Evolutionary conservation across 2,113 vertebrate species (phyloP), one percentile per base, ranked within the genome.

Genomic region (Casuarius casuarius): DNA sequence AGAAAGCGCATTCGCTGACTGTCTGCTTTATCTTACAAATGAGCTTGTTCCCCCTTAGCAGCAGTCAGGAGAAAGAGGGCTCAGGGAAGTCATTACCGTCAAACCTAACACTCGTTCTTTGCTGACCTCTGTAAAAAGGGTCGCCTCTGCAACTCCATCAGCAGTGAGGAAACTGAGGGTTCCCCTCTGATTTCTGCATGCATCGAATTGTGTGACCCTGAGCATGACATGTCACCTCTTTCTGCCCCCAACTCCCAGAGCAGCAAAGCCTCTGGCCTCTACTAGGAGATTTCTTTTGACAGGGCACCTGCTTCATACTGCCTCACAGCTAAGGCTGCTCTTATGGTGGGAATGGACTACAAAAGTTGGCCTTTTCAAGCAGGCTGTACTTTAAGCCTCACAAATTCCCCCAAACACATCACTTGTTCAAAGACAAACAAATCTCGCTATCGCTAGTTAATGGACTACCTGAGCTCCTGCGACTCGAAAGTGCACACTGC

Each of bases 191-290:
- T n/a, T 90, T 87, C 67, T 72, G 22, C 35, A 56, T 2, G 10
- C 2, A 22, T 77, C 29, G 40, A 58, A 28, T 5, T 38, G 70
- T 2, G 0, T 15, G 52, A 17, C 21, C 1, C 2, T 31, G 9
- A 85, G 11, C 7, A 3, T 10, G 28, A 48, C 16, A 59, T 33
- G 78, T 82, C 38, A 65, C 20, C 33, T 87, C 58, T 38, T 3
- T 0, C 12, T 82, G 25, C 11, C 28, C 90, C 48, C 44, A 72
- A 31, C 10, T 49, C 54, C 51, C 80, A 61, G 18, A n/a, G 10
- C n/a, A 88, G 54, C 13, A 84, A 73, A 89, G 74, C 26, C 40
- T 70, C n/a, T 33, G 61, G 42, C 44, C 68, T 74, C 84, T 83
- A 65, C 9, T 12, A 65, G 52, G 42, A 40, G 14, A 65, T 19